Evolutionary conservation across 2,888 invertebrate genomes (phyloP).

Genomic region (Apotomis capreana): DNA sequence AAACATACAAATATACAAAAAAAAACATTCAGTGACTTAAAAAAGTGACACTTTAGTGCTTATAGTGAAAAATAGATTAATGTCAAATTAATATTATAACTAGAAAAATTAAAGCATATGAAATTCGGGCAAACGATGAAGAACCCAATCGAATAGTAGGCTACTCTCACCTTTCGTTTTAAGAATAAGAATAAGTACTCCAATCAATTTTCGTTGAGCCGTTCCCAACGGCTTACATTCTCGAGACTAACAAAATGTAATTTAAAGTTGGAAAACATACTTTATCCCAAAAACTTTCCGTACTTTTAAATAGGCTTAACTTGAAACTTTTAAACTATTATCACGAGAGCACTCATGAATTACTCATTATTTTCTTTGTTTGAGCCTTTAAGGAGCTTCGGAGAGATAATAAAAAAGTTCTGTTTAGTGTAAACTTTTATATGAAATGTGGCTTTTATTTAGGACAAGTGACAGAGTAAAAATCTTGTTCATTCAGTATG

Average conservation of each 20-base stretch:
- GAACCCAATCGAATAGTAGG: too few relatives aligned
- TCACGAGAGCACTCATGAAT: constrained; percentile 7
- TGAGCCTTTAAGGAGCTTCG: constrained; percentile 1
- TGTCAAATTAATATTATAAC: too few relatives aligned
- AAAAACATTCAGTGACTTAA: too few relatives aligned
- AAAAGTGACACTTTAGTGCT: too few relatives aligned
- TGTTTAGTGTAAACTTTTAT: background rate
- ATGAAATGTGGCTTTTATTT: background rate
- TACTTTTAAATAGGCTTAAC: background rate
- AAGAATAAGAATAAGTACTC: too few relatives aligned
- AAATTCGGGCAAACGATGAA: too few relatives aligned
- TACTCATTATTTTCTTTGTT: constrained; percentile 7
- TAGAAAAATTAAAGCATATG: too few relatives aligned
- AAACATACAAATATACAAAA: too few relatives aligned
- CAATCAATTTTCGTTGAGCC: background rate
- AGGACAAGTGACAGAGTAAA: background rate
- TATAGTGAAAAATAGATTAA: too few relatives aligned
- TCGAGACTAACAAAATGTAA: background rate
- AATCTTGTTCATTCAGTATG: too few relatives aligned
- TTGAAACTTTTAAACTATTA: constrained; percentile 10
- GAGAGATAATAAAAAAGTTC: background rate
- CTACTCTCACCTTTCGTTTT: too few relatives aligned
- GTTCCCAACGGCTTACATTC: background rate
- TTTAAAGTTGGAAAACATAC: background rate
- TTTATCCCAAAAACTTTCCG: background rate